Percentiles rank a stretch among this genome's conserved stretches.
These are phyloP conservation scores for Thamnophis elegans DNA, from an alignment of 2,797 vertebrate species.

Conservation along the genomic window DNA sequence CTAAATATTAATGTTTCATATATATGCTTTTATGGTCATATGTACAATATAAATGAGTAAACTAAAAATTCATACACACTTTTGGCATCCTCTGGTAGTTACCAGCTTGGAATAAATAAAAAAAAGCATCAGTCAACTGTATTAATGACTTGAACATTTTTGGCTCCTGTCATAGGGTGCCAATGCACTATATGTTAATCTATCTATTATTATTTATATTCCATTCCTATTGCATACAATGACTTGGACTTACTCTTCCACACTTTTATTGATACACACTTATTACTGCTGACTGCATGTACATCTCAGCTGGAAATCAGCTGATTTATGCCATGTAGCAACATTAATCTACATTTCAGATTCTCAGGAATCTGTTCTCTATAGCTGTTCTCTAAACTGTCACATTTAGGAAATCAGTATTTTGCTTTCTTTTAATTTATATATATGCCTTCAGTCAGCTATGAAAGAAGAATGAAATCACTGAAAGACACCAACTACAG, in stretches of 20 bases:
- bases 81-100: background rate
- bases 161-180: background rate
- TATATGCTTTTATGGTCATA: background rate
- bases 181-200: constrained; percentile 15
- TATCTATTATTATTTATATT: constrained; percentile 23
- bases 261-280: background rate
- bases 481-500: background rate
- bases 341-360: constrained; percentile 4
- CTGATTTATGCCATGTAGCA: background rate
- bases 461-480: background rate
- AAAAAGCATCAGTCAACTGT: background rate
- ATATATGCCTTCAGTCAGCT: constrained; percentile 7
- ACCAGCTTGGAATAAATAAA: background rate
- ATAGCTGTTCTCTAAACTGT: background rate
- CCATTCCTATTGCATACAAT: constrained; percentile 4
- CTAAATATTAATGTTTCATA: background rate
- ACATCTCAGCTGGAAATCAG: background rate
- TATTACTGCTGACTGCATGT: background rate
- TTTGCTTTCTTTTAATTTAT: constrained; percentile 12
- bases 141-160: background rate
- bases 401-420: constrained; percentile 14
- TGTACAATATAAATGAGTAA: background rate
- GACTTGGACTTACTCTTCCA: constrained; percentile 1
- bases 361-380: background rate
- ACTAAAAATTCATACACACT: background rate